These are phyloP conservation scores for Brachionus sp. DNA, from an alignment of 1,140 invertebrate genomes.

Conservation along the genomic window DNA sequence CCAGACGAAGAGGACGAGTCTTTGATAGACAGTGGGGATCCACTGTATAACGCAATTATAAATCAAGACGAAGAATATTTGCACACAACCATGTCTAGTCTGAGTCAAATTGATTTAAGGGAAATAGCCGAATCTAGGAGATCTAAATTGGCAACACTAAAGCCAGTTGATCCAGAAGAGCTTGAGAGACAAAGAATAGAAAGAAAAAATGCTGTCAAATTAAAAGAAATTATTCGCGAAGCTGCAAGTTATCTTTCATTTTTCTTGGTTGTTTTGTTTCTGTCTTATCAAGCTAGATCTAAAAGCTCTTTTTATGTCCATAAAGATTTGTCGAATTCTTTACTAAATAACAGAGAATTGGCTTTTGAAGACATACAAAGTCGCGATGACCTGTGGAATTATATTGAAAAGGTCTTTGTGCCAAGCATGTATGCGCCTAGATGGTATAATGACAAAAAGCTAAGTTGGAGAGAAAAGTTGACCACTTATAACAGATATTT, in stretches of 20 bases:
- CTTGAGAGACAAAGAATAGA: conserved; percentile 51
- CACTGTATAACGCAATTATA: conserved; percentile 34
- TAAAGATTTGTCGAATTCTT: conserved; percentile 51
- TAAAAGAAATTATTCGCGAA: conserved; percentile 61
- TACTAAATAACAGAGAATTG: conserved; percentile 46
- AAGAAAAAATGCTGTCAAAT: conserved; percentile 61
- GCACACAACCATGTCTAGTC: conserved; percentile 26
- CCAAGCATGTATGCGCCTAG: conserved; percentile 52
- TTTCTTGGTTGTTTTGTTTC: conserved; percentile 56
- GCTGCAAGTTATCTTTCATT: conserved; percentile 57
- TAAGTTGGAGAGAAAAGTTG: conserved; percentile 55
- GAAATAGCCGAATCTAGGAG: conserved; percentile 23
- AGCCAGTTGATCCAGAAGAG: conserved; percentile 52
- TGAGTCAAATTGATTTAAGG: conserved; percentile 36
- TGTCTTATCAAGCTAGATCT: conserved; percentile 57
- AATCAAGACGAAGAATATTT: conserved; percentile 42
- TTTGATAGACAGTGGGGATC: conserved; percentile 34
- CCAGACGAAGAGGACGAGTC: conserved; percentile 60
- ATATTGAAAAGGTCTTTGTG: conserved; percentile 52
- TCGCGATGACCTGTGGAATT: conserved; percentile 48
- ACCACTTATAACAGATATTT: conserved; percentile 50
- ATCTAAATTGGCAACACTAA: conserved; percentile 11
- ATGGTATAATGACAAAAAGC: conserved; percentile 53
- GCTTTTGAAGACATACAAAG: conserved; percentile 43
- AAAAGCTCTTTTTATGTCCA: conserved; percentile 51